Base-by-base conservation (phyloP, 2,113 vertebrate genomes). In the Malurus cyaneus region DNA sequence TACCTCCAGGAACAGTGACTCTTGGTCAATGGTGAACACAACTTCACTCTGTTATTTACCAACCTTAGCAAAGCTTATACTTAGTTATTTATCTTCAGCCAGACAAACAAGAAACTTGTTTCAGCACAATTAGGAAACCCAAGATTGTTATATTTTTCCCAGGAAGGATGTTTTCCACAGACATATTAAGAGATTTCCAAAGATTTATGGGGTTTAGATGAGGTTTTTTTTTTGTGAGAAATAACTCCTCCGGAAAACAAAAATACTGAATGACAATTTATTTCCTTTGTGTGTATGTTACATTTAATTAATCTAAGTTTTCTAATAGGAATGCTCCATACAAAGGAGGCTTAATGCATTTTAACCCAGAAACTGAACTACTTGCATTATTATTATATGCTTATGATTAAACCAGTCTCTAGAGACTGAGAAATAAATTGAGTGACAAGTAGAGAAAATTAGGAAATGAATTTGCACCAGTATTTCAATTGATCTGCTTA, bases 351-450 rank as follows among this genome's bases (percentile, higher is more conserved):
- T 77, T 81, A 80, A 85, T 54, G 70, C 18, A 62, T 91, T 95
- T 94, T 83, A 92, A 93, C 54, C 52, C 52, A 84, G 80, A 65
- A 94, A 77, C 31, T 28, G 52, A 94, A 74, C 25, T 83, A 62
- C 53, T 66, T 88, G 36, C 49, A 44, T 79, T 74, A 77, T 81
- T 72, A 86, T 92, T 85, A 93, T 78, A 76, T 78, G 81, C 78
- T 89, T 88, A 49, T 86, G 67, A 89, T 94, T 92, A 88, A 88
- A 90, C 50, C 18, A 31, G 12, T 73, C 79, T 65, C 74, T 59
- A 70, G 88, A 78, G 88, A 62, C 17, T 14, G 80, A 59, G 79
- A 89, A 95, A 90, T 82, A 95, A 94, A 92, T 89, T 59, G 56
- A 96, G 52, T 84, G 56, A 47, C 57, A 89, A 80, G 65, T 84